Evolutionary conservation across 2,113 vertebrate genomes (phyloP).

Genomic region (Tenrec ecaudatus): DNA sequence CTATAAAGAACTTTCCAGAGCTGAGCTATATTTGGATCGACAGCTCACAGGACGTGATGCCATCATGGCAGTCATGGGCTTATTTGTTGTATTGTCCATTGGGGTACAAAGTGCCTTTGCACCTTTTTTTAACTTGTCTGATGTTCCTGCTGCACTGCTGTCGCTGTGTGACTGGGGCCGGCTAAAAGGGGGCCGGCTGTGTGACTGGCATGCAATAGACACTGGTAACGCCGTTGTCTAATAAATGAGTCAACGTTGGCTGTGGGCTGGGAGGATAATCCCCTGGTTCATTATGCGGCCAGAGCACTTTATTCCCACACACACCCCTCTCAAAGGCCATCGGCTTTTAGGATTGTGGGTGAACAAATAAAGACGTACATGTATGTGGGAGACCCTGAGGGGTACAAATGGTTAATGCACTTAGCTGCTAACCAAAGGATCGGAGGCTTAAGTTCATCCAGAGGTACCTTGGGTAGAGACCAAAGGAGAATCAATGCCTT

Average conservation of each 20-base stretch:
- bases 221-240: conserved; percentile 27
- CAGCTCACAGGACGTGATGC: background rate
- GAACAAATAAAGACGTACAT: too few species aligned
- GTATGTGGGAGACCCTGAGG: background rate
- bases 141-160: background rate
- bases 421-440: background rate
- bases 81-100: background rate
- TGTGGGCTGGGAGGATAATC: background rate
- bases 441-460: too few species aligned
- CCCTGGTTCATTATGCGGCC: background rate
- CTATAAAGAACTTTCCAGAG: background rate
- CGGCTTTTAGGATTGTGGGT: background rate
- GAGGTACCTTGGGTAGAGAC: too few species aligned
- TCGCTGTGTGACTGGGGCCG: too few species aligned
- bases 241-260: conserved; percentile 3
- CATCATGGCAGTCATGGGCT: background rate
- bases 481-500: too few species aligned
- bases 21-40: background rate
- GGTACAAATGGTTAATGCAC: background rate
- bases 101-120: background rate
- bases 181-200: conserved; percentile 11
- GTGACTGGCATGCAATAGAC: background rate
- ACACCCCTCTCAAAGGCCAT: background rate
- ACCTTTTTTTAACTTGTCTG: background rate
- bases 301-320: background rate